phyloP scores from a whole-genome alignment of 2,888 invertebrate species.

The Pseudolycoriella hygida region DNA sequence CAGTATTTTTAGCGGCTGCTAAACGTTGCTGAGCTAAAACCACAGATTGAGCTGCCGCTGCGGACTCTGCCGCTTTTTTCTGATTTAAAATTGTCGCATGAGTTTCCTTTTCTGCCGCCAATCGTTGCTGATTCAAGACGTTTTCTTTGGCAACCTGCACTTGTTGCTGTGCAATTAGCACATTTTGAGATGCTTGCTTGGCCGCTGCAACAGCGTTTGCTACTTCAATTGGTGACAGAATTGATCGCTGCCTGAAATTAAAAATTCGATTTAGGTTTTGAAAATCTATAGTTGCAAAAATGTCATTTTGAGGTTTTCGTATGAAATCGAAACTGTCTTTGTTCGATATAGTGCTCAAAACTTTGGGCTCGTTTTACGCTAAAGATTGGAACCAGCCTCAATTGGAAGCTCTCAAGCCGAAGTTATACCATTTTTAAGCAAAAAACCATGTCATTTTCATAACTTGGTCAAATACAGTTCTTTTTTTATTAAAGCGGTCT shows the following conservation, averaged over 20 bases:
- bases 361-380: no score
- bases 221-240: slow-evolving; percentile 43
- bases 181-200: slow-evolving; percentile 52
- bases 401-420: no score
- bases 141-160: slow-evolving; percentile 56
- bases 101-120: slow-evolving; percentile 56
- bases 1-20: slow-evolving; percentile 49
- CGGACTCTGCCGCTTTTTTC: slow-evolving; percentile 47
- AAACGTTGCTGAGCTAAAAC: slow-evolving; percentile 50
- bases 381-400: no score
- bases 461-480: no score
- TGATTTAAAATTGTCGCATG: slow-evolving; percentile 44
- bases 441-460: no score
- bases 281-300: no score
- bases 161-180: slow-evolving; percentile 51
- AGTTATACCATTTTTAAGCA: no score
- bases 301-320: no score
- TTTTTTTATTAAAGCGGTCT: no score
- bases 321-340: no score
- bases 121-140: slow-evolving; percentile 49
- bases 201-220: slow-evolving; percentile 55
- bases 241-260: background rate
- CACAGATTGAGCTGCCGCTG: slow-evolving; percentile 45
- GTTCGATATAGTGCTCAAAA: no score
- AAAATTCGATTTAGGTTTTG: no score